Base-by-base conservation (phyloP, 2,797 vertebrate species). In the Melanotaenia trifasciata region DNA sequence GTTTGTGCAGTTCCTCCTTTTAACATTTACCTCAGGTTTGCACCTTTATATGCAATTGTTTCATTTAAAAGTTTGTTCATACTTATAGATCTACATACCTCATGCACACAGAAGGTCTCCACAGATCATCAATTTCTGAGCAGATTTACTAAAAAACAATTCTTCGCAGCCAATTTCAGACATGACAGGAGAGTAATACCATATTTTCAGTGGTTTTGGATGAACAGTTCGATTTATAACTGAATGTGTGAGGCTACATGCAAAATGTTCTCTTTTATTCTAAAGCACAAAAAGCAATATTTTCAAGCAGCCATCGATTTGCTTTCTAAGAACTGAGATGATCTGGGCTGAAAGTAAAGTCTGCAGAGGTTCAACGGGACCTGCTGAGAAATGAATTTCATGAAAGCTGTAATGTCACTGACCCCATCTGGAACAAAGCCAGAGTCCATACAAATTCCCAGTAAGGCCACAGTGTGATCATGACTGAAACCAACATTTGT, bases 1-100 rank as follows among this genome's bases (percentile, higher is more conserved):
- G 58, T 63, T 73, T 74, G 45, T 36, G 16, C 61, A 67, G 30
- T 70, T 76, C 45, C 61, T 75, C 71, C 64, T 53, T 22, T 78
- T 81, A 53, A 43, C 54, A 50, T 36, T 64, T 50, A 58, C 57
- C 58, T 73, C 20, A 18, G 8, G 61, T 50, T 8, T 2, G 9
- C 35, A 35, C 28, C n/a, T 43, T 66, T 16, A 47, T 47, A n/a
- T 47, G 7, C 8, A 1, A 47, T n/a, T n/a, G 7, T 20, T 47
- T 47, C 45, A n/a, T 47, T 47, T 47, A 8, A 47, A 47, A 47
- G 20, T 47, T 47, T n/a, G 45, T 47, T 47, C 45, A 47, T 47
- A n/a, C 45, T n/a, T 47, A 16, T 47, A n/a, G 45, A 47, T n/a
- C 45, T 47, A 47, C 45, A 47, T 47, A 47, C 20, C 16, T 18